These are phyloP conservation scores for Opisthograptis luteolata DNA, from an alignment of 2,888 invertebrate genomes.

Conservation along the genomic window DNA sequence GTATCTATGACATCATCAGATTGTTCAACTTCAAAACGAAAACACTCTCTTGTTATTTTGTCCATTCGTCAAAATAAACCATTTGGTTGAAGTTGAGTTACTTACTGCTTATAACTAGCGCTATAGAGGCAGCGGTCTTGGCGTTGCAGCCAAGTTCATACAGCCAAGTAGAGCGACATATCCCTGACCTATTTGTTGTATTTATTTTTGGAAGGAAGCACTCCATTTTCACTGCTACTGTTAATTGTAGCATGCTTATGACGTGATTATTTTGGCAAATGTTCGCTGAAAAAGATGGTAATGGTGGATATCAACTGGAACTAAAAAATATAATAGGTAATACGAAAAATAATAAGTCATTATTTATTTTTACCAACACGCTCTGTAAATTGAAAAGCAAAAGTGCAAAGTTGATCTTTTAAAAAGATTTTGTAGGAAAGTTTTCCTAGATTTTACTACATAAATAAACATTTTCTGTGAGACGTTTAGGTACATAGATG, in stretches of 20 bases:
- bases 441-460: too few species aligned
- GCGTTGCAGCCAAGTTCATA: slow-evolving; percentile 34
- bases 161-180: slow-evolving; percentile 63
- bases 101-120: background rate
- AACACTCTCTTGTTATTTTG: too few species aligned
- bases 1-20: too few species aligned
- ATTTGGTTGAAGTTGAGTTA: slow-evolving; percentile 5
- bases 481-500: too few species aligned
- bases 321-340: too few species aligned
- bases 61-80: background rate
- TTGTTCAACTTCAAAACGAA: too few species aligned
- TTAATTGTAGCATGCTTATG: slow-evolving; percentile 33
- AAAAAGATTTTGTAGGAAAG: too few species aligned
- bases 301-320: slow-evolving; percentile 6
- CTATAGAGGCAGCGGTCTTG: slow-evolving; percentile 25
- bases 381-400: too few species aligned
- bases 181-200: slow-evolving; percentile 58
- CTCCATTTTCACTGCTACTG: slow-evolving; percentile 43
- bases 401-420: too few species aligned
- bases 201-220: slow-evolving; percentile 43
- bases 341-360: background rate
- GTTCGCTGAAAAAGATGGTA: background rate
- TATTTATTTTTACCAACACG: too few species aligned
- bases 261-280: slow-evolving; percentile 29
- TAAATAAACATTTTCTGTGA: too few species aligned